phyloP scores from a whole-genome alignment of 2,888 invertebrate species.

The Eledona agricola region DNA sequence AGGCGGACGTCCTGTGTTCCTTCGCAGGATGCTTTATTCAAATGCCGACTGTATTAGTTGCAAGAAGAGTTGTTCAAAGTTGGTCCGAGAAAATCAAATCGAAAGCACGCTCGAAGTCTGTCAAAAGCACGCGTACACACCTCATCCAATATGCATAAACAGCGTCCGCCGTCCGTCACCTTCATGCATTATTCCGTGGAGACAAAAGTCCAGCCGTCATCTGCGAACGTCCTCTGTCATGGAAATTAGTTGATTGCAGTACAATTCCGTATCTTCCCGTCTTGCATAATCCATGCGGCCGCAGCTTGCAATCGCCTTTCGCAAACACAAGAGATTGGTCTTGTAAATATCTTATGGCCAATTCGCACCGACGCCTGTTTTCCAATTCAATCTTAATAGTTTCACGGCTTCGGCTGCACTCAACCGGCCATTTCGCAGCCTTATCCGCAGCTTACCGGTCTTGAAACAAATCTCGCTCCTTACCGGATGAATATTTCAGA shows the following conservation, averaged over 20 bases:
- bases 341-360: constrained; percentile 60
- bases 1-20: not conserved
- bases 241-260: constrained; percentile 52
- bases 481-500: constrained; percentile 28
- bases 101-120: constrained; percentile 47
- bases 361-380: constrained; percentile 55
- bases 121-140: constrained; percentile 53
- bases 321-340: constrained; percentile 50
- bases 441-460: constrained; percentile 22
- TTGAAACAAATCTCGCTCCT: constrained; percentile 33
- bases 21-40: not conserved
- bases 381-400: constrained; percentile 57
- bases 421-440: constrained; percentile 25
- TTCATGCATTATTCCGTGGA: constrained; percentile 60
- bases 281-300: constrained; percentile 49
- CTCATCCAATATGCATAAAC: constrained; percentile 56
- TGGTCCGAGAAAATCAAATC: constrained; percentile 47
- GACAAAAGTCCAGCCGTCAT: constrained; percentile 49
- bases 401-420: constrained; percentile 43
- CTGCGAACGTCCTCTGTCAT: constrained; percentile 47
- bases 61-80: constrained; percentile 40
- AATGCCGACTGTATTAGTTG: constrained; percentile 29
- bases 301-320: constrained; percentile 45
- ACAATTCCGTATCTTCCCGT: constrained; percentile 53
- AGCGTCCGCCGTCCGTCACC: constrained; percentile 52